Percentiles rank a stretch among this genome's conserved stretches.
phyloP scores from a whole-genome alignment of 2,113 vertebrate species.

The Solea senegalensis region DNA sequence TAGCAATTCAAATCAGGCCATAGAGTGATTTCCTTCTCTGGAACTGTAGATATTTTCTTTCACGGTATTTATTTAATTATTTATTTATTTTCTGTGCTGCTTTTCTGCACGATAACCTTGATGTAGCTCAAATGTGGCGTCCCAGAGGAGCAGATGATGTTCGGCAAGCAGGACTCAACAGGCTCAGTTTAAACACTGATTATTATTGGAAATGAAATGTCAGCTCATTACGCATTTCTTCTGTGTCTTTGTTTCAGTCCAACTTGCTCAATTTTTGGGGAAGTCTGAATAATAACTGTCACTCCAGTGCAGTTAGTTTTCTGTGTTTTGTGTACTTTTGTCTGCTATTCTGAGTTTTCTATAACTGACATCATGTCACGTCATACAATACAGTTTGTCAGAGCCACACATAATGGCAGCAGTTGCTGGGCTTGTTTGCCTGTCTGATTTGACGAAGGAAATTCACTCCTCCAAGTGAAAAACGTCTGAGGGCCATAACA shows the following conservation, averaged over 20 bases:
- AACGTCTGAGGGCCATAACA: slow-evolving; percentile 30
- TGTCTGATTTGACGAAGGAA: slow-evolving; percentile 44
- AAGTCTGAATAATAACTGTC: slow-evolving; percentile 7
- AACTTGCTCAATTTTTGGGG: not conserved
- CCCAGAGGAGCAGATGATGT: slow-evolving; percentile 7
- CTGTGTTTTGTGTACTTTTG: not conserved
- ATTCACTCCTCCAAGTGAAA: slow-evolving; percentile 48
- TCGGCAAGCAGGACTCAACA: not conserved
- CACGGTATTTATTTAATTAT: not conserved
- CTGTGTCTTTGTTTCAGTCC: not conserved
- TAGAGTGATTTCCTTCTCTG: slow-evolving; percentile 11
- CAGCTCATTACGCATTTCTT: slow-evolving; percentile 21
- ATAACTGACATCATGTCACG: slow-evolving; percentile 7
- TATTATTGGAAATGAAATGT: slow-evolving; percentile 22
- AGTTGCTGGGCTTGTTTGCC: slow-evolving; percentile 22
- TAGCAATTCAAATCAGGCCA: slow-evolving; percentile 67
- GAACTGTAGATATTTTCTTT: not conserved
- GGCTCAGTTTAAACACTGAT: slow-evolving; percentile 23
- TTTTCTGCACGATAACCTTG: slow-evolving; percentile 7
- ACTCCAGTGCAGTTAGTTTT: not conserved
- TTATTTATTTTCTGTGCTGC: not conserved
- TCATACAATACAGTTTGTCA: slow-evolving; percentile 30
- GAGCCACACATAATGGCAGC: slow-evolving; percentile 14
- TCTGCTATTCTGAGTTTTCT: slow-evolving; percentile 9
- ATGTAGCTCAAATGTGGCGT: not conserved